Evolutionary conservation across 1,140 invertebrate species (phyloP), one percentile per base, ranked within the genome.

Genomic region (Scaptomyza montana): DNA sequence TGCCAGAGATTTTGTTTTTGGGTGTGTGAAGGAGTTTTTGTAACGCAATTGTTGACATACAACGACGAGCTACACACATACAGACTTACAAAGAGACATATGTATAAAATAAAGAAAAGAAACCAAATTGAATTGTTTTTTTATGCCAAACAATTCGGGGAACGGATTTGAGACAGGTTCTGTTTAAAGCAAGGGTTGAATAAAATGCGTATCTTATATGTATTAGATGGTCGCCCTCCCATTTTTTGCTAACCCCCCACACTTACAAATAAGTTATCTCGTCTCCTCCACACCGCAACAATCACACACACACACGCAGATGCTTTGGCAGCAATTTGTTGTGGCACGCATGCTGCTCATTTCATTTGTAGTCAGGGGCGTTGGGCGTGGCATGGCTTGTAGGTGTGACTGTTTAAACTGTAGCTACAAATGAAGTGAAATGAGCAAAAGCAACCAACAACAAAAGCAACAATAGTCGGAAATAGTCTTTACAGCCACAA

Each of bases 51-150:
- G 81, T 87, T 81, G 82, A 89, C 81, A 81, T 49, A 45, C 60
- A 28, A 21, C 13, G n/a, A 74, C 55, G 55, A 54, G 54, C 2
- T 5, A 43, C 39, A 59, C 16, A 54, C 62, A 74, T 41, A 71
- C 49, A 55, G 53, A 78, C 46, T 49, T 12, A 33, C 5, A 25
- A n/a, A 57, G 16, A 61, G 5, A 54, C 6, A 51, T 13, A 53
- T n/a, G n/a, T n/a, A n/a, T 25, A 65, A 33, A 36, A 55, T 5
- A 21, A 39, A 46, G 45, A 54, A 25, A 43, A 12, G 0, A 71
- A 89, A 84, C 84, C 77, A 77, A 89, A 89, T 89, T 80, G 84
- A 84, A 89, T 89, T 89, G 85, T 89, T 89, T 89, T 89, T 89
- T 84, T 89, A 89, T 89, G 84, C 85, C 79, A 73, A 77, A 71